Evolutionary conservation across 2,797 vertebrate genomes (phyloP).

Genomic region (Gouania willdenowi): DNA sequence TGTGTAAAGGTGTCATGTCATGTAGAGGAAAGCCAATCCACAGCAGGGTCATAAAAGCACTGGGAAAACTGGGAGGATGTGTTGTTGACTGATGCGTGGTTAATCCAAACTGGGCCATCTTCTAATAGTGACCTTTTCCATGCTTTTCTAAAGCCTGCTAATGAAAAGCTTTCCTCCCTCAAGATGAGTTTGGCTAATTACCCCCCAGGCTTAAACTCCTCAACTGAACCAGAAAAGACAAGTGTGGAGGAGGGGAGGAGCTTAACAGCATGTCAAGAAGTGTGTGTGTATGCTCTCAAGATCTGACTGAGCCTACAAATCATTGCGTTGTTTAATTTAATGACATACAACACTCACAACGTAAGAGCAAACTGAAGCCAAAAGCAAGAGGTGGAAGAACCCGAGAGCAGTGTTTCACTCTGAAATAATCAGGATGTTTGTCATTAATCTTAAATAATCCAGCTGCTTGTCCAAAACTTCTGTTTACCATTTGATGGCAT

Average conservation of each 20-base stretch:
- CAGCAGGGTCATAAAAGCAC: constrained; percentile 2
- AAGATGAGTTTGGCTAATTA: constrained; percentile 22
- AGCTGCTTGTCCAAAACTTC: no score
- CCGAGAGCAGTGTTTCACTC: no score
- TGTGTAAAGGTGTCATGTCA: constrained; percentile 16
- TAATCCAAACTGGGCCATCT: not conserved
- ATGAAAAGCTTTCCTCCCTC: constrained; percentile 25
- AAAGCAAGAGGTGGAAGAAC: no score
- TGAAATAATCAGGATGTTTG: no score
- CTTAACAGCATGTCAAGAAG: no score
- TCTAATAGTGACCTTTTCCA: not conserved
- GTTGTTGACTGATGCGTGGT: not conserved
- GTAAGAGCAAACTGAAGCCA: no score
- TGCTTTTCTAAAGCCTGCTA: not conserved
- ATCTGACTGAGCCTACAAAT: no score
- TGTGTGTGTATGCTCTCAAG: no score
- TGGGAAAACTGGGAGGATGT: not conserved
- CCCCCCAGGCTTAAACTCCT: constrained; percentile 37
- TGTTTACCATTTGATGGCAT: no score
- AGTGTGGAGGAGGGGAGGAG: constrained; percentile 1
- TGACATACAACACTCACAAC: no score
- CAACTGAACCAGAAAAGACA: not conserved
- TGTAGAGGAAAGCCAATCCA: constrained; percentile 14
- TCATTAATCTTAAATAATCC: no score
- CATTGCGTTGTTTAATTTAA: no score